phyloP scores from a whole-genome alignment of 2,113 vertebrate species.

The Anser brachyrhynchus region DNA sequence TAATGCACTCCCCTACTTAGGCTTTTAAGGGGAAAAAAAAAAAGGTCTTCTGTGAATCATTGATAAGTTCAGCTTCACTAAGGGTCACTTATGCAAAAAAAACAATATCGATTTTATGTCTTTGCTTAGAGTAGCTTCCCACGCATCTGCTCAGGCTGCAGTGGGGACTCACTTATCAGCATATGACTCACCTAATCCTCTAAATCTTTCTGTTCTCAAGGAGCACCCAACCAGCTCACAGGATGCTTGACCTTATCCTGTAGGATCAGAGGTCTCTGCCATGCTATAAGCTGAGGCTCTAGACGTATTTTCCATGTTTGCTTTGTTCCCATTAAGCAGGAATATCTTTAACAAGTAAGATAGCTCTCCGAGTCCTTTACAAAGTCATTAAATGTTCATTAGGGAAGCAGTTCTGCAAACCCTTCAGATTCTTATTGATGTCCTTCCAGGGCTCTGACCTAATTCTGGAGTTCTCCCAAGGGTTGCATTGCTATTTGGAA shows the following conservation, averaged over 20 bases:
- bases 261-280: conserved; percentile 3
- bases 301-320: conserved; percentile 23
- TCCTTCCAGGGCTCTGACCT: conserved; percentile 70
- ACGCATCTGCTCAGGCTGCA: conserved; percentile 46
- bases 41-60: conserved; percentile 40
- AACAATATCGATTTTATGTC: conserved; percentile 59
- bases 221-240: conserved; percentile 39
- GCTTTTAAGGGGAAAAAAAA: conserved; percentile 35
- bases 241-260: conserved; percentile 37
- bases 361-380: conserved; percentile 45
- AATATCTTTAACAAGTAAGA: conserved; percentile 66
- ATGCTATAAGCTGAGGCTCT: conserved; percentile 9
- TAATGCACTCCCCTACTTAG: conserved; percentile 26
- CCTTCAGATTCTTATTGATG: conserved; percentile 68
- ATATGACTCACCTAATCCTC: conserved; percentile 67
- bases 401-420: conserved; percentile 63
- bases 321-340: conserved; percentile 47
- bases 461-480: conserved; percentile 67
- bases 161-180: conserved; percentile 52
- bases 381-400: conserved; percentile 71
- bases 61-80: conserved; percentile 56
- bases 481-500: conserved; percentile 56
- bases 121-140: conserved; percentile 55
- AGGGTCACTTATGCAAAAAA: conserved; percentile 65
- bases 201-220: conserved; percentile 45